Evolutionary conservation across 2,888 invertebrate genomes (phyloP).

Genomic region (Parthenolecanium corni): DNA sequence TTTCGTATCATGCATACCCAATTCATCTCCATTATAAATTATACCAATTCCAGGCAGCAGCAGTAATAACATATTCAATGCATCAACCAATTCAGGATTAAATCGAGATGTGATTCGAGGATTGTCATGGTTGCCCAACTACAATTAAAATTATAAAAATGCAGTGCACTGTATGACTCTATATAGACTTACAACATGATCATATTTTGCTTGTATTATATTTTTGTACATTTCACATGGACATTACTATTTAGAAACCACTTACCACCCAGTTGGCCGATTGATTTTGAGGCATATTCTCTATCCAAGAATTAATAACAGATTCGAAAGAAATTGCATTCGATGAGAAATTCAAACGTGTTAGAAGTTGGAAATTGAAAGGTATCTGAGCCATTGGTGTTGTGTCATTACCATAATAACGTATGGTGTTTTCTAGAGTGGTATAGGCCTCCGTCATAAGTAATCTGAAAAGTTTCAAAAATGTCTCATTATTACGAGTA

Average conservation of each 20-base stretch:
- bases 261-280: conserved; percentile 56
- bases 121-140: conserved; percentile 37
- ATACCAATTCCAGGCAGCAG: conserved; percentile 73
- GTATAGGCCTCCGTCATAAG: conserved; percentile 53
- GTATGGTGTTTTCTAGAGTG: conserved; percentile 45
- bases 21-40: conserved; percentile 78
- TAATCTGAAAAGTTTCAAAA: conserved; percentile 39
- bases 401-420: conserved; percentile 48
- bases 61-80: conserved; percentile 42
- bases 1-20: conserved; percentile 54
- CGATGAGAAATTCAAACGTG: conserved; percentile 41
- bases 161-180: too few species aligned
- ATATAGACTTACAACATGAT: too few species aligned
- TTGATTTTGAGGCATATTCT: conserved; percentile 47
- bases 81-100: conserved; percentile 39
- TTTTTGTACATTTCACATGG: too few species aligned
- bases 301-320: conserved; percentile 47
- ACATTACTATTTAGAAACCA: conserved; percentile 28
- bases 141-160: background rate
- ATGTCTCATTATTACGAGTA: too few species aligned
- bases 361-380: conserved; percentile 54
- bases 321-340: conserved; percentile 44
- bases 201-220: too few species aligned
- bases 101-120: conserved; percentile 36
- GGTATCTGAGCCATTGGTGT: conserved; percentile 49